These are phyloP conservation scores for Tyrannus savana DNA, from an alignment of 2,113 vertebrate species.

Conservation along the genomic window DNA sequence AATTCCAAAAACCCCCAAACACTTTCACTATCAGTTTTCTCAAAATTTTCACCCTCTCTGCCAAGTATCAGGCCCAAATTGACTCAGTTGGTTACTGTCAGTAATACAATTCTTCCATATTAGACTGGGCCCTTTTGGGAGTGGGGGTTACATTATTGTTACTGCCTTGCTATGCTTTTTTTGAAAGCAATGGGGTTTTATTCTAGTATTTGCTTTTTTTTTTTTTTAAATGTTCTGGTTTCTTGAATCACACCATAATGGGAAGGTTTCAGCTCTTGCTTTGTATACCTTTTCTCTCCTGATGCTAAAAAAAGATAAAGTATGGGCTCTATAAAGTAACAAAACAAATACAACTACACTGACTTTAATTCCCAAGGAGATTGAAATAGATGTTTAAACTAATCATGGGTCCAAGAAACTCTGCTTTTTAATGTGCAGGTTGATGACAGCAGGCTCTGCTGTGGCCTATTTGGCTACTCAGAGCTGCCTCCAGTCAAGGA, in stretches of 20 bases:
- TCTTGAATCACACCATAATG: not conserved
- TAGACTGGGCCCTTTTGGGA: not conserved
- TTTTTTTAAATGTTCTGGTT: not conserved
- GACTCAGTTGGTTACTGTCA: not conserved
- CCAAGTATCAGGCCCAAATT: too few species aligned
- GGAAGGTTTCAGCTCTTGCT: not conserved
- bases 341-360: not conserved
- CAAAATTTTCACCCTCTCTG: not conserved
- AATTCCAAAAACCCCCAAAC: not conserved
- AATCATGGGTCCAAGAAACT: rapidly evolving
- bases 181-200: not conserved
- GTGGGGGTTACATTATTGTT: not conserved
- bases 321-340: not conserved
- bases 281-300: not conserved
- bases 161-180: not conserved
- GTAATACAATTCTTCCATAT: rapidly evolving
- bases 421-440: not conserved
- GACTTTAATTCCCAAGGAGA: not conserved
- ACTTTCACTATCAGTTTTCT: not conserved
- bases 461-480: not conserved
- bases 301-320: not conserved
- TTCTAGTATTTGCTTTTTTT: not conserved
- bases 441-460: not conserved
- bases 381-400: not conserved
- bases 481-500: not conserved